A percentile compares a stretch with the other conserved stretches of the same genome.
Evolutionary conservation across 2,113 vertebrate genomes (phyloP).

Genomic region (Aegotheles bennettii): DNA sequence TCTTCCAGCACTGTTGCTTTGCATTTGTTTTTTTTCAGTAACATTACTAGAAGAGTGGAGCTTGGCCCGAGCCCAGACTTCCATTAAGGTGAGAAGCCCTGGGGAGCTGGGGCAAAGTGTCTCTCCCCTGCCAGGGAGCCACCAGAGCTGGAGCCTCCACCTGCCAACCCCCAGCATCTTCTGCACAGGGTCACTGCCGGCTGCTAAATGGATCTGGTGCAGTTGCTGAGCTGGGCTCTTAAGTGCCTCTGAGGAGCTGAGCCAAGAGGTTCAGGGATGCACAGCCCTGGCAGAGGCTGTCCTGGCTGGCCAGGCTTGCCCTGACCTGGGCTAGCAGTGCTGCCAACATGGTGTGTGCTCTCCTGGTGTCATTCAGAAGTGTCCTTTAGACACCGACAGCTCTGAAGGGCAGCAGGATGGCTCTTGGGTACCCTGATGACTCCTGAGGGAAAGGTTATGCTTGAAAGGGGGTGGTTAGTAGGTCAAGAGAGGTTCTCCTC

Average conservation of each 20-base stretch:
- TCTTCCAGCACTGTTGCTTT: rapidly evolving
- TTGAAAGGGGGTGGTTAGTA: no score
- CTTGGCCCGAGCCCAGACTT: neutral
- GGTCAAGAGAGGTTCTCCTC: no score
- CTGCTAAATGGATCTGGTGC: neutral
- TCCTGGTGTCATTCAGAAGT: rapidly evolving
- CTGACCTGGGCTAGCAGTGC: neutral
- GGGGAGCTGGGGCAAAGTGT: neutral
- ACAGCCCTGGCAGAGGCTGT: neutral
- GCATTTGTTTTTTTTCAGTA: neutral
- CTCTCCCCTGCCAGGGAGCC: neutral
- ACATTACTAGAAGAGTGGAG: neutral
- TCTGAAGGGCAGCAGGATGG: neutral
- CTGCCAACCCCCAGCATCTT: neutral
- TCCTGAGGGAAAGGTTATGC: neutral
- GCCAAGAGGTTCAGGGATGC: neutral
- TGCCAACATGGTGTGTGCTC: rapidly evolving
- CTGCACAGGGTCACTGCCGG: neutral
- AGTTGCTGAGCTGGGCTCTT: neutral
- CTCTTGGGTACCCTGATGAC: neutral
- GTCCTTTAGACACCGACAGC: neutral
- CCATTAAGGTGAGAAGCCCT: neutral
- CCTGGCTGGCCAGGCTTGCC: rapidly evolving
- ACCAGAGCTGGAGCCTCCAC: neutral
- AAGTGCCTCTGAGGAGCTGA: neutral